Base-by-base conservation (phyloP, 2,888 invertebrate species). In the Dicyrtomina minuta region DNA sequence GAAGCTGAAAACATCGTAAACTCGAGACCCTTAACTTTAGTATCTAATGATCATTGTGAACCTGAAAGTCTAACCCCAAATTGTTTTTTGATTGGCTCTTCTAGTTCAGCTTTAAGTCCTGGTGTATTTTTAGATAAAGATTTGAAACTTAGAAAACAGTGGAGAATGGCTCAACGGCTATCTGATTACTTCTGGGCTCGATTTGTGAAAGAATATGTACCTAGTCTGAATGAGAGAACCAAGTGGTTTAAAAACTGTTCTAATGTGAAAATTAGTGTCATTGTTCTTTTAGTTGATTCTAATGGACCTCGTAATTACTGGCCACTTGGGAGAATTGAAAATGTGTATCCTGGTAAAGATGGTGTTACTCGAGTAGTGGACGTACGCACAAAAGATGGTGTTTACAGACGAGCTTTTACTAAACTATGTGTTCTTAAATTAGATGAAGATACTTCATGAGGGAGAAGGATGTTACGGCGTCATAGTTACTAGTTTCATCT, bases 31-130 rank as follows among this genome's bases (percentile, higher is more conserved):
- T 44, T 81, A 2, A 72, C 71, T 13, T 73, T 75, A n/a, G 61
- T 79, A 12, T 78, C 79, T 3, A 65, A 75, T n/a, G 76, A 79
- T 56, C 60, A 74, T 8, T 61, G 75, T 20, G 76, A 79, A 53
- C 53, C 74, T 10, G 68, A 59, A 27, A 72, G 76, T 5, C 66
- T 80, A 1, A 79, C 79, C 0, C 80, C 80, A 3, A 79, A 75
- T 17, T 79, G 80, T 72, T 79, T 80, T 66, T 69, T 81, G 12
- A 70, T 79, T 44, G 79, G 79, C 15, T 26, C 41, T 26, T 59
- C 79, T 4, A 49, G 49, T 12, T 26, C 41, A 41, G 68, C 79
- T 0, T 64, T 41, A 2, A 53, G 66, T 0, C 51, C 79, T 0
- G 73, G 73, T 44, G 44, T 24, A 12, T 70, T 70, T n/a, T 6